phyloP scores from a whole-genome alignment of 2,113 vertebrate species.

The Sylvietta virens region DNA sequence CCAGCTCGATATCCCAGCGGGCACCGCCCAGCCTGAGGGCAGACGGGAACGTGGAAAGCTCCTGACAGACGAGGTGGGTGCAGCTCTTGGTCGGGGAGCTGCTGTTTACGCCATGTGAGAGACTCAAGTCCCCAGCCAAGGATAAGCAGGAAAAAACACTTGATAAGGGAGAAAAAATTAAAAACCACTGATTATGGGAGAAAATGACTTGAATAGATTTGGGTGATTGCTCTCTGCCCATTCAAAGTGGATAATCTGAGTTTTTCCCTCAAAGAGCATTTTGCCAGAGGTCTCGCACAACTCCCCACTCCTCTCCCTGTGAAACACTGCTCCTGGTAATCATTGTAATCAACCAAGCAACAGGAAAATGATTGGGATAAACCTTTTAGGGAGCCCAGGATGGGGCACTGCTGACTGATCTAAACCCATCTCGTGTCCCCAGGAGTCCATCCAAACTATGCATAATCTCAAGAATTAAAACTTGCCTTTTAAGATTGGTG shows the following conservation, averaged over 20 bases:
- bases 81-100: background rate
- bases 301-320: background rate
- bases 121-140: background rate
- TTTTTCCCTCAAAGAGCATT: background rate
- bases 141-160: background rate
- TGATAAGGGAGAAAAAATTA: background rate
- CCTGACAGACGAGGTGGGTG: constrained; percentile 5
- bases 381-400: background rate
- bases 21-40: background rate
- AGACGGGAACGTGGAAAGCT: background rate
- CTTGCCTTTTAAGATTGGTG: background rate
- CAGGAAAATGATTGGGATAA: background rate
- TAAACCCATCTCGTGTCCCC: background rate
- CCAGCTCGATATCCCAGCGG: background rate
- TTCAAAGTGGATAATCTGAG: background rate
- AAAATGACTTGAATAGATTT: background rate
- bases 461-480: background rate
- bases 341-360: background rate
- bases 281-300: background rate
- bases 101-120: background rate
- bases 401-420: background rate
- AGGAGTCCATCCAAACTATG: background rate
- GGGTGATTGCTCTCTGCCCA: background rate
- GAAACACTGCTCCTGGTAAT: background rate
- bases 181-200: fast-evolving